phyloP scores from a whole-genome alignment of 2,113 vertebrate species.

The Nannobrachium achirus region DNA sequence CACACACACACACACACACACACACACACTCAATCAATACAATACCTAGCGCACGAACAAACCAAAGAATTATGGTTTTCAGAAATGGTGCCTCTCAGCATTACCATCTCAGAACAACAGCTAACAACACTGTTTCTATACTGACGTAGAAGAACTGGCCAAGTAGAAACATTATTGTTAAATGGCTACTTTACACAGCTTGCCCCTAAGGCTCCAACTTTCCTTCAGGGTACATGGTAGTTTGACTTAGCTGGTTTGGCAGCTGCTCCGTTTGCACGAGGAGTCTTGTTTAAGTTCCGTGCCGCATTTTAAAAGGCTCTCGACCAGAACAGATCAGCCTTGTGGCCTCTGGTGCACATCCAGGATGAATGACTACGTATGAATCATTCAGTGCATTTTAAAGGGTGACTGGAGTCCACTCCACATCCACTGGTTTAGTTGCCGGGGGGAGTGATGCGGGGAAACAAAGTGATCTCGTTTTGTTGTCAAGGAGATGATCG shows the following conservation, averaged over 20 bases:
- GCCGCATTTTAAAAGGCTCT: conserved; percentile 49
- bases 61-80: background rate
- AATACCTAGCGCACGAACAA: background rate
- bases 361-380: conserved; percentile 47
- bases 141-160: conserved; percentile 7
- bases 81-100: background rate
- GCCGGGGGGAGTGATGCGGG: conserved; percentile 21
- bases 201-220: conserved; percentile 16
- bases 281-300: conserved; percentile 44
- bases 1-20: no score
- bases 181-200: conserved; percentile 30
- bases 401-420: conserved; percentile 38
- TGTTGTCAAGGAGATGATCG: conserved; percentile 49
- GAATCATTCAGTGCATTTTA: conserved; percentile 50
- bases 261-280: conserved; percentile 26
- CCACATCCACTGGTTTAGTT: conserved; percentile 19
- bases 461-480: conserved; percentile 32
- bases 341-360: conserved; percentile 58
- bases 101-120: conserved; percentile 5
- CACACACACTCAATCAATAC: background rate
- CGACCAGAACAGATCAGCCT: conserved; percentile 28
- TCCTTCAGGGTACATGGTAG: conserved; percentile 27
- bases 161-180: conserved; percentile 37
- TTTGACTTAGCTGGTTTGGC: conserved; percentile 46
- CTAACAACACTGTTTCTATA: conserved; percentile 30